Evolutionary conservation across 2,888 invertebrate species (phyloP), one percentile per base, ranked within the genome.

Genomic region (Diogma glabrata): DNA sequence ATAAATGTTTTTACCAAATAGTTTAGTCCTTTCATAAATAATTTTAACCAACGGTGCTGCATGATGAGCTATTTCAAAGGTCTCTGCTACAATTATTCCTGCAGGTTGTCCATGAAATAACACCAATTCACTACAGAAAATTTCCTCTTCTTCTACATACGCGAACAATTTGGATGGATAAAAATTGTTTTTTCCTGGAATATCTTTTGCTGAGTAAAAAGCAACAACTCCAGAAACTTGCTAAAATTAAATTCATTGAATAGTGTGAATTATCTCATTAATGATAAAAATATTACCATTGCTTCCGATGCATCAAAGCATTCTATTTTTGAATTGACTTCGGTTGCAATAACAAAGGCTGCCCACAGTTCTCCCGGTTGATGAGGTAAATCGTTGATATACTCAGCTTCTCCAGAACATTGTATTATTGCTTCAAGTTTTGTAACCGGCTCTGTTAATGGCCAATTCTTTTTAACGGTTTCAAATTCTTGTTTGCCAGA

Each of bases 401-500:
- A 75, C 56, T 70, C 63, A 1, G 72, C 71, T 49, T 60, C 64
- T 70, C 76, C 76, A 51, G 75, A 67, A 49, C 70, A 67, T 63
- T 81, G 81, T 17, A 73, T 64, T 9, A 71, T 56, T 1, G 77
- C 76, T 62, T 80, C 81, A 4, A 79, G 51, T 64, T 84, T 84
- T 2, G 74, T 72, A 16, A 83, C 62, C 0, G 83, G 79, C 62
- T 84, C 64, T 51, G 75, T 78, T 22, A 83, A 57, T 1, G 84
- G 84, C 75, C 78, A 84, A 47, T 75, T 88, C 3, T 87, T 57
- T 40, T 87, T 75, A 12, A 77, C 72, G 0, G 82, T 83, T 49
- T 84, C 82, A 62, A 76, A 89, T 30, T 72, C 72, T 65, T 88
- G 87, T 4, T 70, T 73, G 1, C 83, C 87, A 17, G 75, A 75